These are phyloP conservation scores for Nannoperca obscura DNA, from an alignment of 2,797 vertebrate genomes.

Conservation along the genomic window DNA sequence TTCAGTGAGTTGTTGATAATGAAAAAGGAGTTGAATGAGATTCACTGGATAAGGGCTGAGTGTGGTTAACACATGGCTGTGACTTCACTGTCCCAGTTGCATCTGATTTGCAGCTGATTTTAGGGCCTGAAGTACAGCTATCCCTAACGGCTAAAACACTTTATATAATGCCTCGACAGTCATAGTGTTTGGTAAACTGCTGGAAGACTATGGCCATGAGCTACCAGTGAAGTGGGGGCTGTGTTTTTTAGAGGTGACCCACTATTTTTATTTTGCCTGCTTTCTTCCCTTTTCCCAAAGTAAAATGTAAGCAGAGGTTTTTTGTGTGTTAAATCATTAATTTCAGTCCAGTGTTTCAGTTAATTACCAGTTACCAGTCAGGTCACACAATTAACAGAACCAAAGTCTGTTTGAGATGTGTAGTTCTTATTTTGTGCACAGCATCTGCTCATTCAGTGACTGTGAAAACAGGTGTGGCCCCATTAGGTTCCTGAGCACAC, in stretches of 20 bases:
- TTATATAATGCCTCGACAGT: conserved; percentile 7
- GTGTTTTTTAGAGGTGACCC: background rate
- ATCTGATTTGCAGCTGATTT: conserved; percentile 63
- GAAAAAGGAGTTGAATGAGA: conserved; percentile 50
- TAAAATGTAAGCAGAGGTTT: background rate
- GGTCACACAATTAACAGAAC: background rate
- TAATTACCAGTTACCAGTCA: background rate
- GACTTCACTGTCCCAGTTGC: conserved; percentile 53
- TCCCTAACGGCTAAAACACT: conserved; percentile 7
- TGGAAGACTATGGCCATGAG: background rate
- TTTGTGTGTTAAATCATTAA: background rate
- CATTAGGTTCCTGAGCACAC: conserved; percentile 5
- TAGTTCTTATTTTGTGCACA: background rate
- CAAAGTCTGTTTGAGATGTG: background rate
- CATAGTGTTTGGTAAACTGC: background rate
- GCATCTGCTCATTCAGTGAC: background rate
- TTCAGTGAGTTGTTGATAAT: conserved; percentile 42
- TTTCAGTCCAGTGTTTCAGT: background rate
- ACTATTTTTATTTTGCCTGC: background rate
- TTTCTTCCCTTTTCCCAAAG: background rate
- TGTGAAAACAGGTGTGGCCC: conserved; percentile 13
- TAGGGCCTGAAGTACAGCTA: background rate
- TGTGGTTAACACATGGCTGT: conserved; percentile 24
- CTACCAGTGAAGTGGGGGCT: background rate
- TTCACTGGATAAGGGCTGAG: conserved; percentile 19